These are phyloP conservation scores for Chrysomela aeneicollis DNA, from an alignment of 2,888 invertebrate species.

Conservation along the genomic window DNA sequence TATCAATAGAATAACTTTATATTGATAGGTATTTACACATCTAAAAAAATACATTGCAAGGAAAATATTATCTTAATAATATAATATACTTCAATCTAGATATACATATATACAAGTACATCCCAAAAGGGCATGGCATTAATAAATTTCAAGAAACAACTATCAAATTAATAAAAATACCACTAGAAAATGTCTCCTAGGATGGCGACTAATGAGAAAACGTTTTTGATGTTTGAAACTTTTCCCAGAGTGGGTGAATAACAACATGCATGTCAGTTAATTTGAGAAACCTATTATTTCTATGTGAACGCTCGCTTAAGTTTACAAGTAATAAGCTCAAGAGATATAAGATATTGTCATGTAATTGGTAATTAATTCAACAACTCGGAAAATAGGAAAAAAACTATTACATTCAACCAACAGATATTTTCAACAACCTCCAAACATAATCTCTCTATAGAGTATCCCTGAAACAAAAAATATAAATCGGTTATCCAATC, in stretches of 20 bases:
- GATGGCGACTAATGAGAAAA: conserved; percentile 3
- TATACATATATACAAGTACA: conserved; percentile 61
- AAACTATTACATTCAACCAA: conserved; percentile 26
- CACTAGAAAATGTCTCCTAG: conserved; percentile 27
- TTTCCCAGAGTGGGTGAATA: conserved; percentile 19
- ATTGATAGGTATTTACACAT: conserved; percentile 59
- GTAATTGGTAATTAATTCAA: conserved; percentile 52
- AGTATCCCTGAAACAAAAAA: conserved; percentile 51
- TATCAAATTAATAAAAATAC: conserved; percentile 16
- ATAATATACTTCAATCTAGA: conserved; percentile 59
- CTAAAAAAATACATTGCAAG: conserved; percentile 63
- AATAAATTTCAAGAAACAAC: conserved; percentile 24
- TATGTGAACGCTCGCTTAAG: conserved; percentile 35
- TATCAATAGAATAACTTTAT: conserved; percentile 44
- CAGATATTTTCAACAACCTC: conserved; percentile 23
- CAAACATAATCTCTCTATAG: conserved; percentile 43
- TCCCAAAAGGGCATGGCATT: conserved; percentile 53
- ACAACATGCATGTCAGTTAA: conserved; percentile 34
- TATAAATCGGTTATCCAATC: conserved; percentile 5
- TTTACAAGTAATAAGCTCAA: conserved; percentile 52
- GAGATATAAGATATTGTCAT: conserved; percentile 59
- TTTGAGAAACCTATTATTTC: conserved; percentile 28
- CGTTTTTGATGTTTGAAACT: conserved; percentile 31
- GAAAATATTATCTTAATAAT: conserved; percentile 60
- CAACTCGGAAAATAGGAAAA: conserved; percentile 39